phyloP scores from a whole-genome alignment of 2,797 vertebrate genomes.

The Tympanoctomys barrerae region DNA sequence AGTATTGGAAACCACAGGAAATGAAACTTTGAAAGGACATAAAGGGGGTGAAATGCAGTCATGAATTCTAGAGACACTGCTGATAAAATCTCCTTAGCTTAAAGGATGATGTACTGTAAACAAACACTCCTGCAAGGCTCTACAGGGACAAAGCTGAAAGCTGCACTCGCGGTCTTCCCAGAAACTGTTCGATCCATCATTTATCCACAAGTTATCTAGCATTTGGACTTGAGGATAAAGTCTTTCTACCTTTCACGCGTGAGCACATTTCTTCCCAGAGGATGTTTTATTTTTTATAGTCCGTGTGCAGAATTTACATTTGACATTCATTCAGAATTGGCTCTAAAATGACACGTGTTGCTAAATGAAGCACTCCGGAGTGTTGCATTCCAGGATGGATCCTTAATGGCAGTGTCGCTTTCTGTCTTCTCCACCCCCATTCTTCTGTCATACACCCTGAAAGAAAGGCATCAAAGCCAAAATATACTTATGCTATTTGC shows the following conservation, averaged over 20 bases:
- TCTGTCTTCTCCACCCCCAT: not conserved
- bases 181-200: constrained; percentile 60
- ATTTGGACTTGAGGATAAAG: constrained; percentile 50
- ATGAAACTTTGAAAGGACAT: constrained; percentile 1
- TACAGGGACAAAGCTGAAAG: constrained; percentile 35
- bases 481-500: not conserved
- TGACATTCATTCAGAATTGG: constrained; percentile 73
- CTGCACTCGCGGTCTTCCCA: constrained; percentile 34
- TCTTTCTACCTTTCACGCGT: constrained; percentile 70
- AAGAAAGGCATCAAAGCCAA: not conserved
- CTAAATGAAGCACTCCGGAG: constrained; percentile 68
- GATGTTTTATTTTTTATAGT: constrained; percentile 69
- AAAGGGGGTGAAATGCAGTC: constrained; percentile 45
- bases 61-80: constrained; percentile 21
- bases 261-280: constrained; percentile 70
- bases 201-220: constrained; percentile 67
- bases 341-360: constrained; percentile 75
- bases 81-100: constrained; percentile 61
- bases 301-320: constrained; percentile 78
- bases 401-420: constrained; percentile 11
- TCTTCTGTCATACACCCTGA: constrained; percentile 10
- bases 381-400: constrained; percentile 51
- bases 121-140: constrained; percentile 34
- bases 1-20: not conserved
- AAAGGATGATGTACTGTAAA: constrained; percentile 71